Evolutionary conservation across 1,140 invertebrate genomes (phyloP), one percentile per base, ranked within the genome.

Genomic region (Drosophila eugracilis): DNA sequence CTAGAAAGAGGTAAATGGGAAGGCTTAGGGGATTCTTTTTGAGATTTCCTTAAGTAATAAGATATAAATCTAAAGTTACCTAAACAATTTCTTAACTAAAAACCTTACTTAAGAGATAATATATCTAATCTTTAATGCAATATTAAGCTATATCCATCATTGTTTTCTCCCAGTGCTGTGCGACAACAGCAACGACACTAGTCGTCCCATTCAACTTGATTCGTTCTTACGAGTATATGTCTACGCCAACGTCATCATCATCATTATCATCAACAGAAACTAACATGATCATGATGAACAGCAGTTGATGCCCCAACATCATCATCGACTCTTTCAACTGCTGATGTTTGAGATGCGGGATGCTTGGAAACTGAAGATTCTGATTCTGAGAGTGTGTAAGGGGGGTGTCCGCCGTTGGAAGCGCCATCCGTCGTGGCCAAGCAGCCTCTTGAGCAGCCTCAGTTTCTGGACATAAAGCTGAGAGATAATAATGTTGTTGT

Each of bases 401-500:
- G 78, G 80, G 80, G 79, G 79, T 85, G 76, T n/a, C 76, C 72
- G 47, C 65, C 66, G 71, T 24, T 60, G 69, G 66, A 69, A 85
- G 80, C 80, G 80, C 81, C 81, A 86, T 59, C 55, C 60, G 72
- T 67, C 60, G 34, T 15, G 28, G 55, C 45, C 60, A 24, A 54
- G 49, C 76, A 54, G 49, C 76, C 77, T 67, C 65, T 74, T 41
- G 36, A 75, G 74, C 12, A n/a, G 9, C 71, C n/a, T 50, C 57
- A 9, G 70, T 60, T 60, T 65, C 77, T 60, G 72, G 77, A 80
- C 81, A 80, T 80, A 85, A 86, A 77, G 69, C 78, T n/a, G n/a
- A n/a, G n/a, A 72, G 86, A 86, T 90, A 90, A 90, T 90, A 90
- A 80, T 90, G 88, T 83, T 81, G 49, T 69, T 65, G 42, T 73